Evolutionary conservation across 2,797 vertebrate genomes (phyloP).

Genomic region (Phataginus tetradactyla): DNA sequence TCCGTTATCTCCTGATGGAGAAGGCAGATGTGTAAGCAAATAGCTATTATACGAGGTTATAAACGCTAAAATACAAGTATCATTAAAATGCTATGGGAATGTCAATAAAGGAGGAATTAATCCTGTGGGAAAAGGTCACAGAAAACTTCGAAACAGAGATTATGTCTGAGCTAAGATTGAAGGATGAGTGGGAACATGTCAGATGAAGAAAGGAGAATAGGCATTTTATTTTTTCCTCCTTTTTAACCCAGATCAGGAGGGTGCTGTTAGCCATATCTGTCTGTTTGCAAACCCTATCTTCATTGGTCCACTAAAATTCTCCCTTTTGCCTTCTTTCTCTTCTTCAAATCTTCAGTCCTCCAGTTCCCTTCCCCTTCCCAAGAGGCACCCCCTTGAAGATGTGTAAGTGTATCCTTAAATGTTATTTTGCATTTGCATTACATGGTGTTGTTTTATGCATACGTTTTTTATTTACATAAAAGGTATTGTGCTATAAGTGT

Average conservation of each 20-base stretch:
- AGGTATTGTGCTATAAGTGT: neutral
- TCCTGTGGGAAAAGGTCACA: conserved; percentile 60
- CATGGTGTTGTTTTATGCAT: neutral
- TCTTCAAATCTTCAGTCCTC: neutral
- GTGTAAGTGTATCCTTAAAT: neutral
- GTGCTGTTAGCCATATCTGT: neutral
- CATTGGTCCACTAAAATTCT: neutral
- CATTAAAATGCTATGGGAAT: conserved; percentile 61
- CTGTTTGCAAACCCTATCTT: neutral
- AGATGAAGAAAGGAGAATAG: conserved; percentile 5
- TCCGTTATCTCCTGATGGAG: conserved; percentile 54
- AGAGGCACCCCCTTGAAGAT: neutral
- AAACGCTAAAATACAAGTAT: conserved; percentile 64
- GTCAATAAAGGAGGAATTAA: conserved; percentile 65
- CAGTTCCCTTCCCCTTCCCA: neutral
- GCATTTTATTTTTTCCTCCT: conserved; percentile 25
- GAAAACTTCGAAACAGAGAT: conserved; percentile 38
- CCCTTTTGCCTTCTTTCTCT: conserved; percentile 11
- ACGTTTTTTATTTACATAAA: conserved; percentile 47
- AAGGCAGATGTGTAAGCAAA: conserved; percentile 65
- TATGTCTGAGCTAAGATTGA: conserved; percentile 38
- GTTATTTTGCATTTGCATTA: conserved; percentile 21
- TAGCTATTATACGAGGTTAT: conserved; percentile 62
- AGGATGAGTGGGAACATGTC: neutral
- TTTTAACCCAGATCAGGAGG: conserved; percentile 12